Percentiles rank a stretch among this genome's conserved stretches.
These are phyloP conservation scores for Agrilus planipennis DNA, from an alignment of 1,140 invertebrate species.

Conservation along the genomic window DNA sequence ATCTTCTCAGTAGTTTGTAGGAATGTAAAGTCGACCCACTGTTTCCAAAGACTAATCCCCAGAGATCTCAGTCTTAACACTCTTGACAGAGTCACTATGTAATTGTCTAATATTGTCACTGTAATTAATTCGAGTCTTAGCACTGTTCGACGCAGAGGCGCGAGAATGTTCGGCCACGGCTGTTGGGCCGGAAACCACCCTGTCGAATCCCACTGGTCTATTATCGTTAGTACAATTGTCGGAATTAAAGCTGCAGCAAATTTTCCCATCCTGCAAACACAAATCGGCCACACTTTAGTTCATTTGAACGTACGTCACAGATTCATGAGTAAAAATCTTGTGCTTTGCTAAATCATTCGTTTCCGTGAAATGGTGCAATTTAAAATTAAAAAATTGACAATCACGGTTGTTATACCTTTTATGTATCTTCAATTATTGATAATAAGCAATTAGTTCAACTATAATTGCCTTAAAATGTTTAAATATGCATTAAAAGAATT, in stretches of 20 bases:
- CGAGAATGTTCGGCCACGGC: slow-evolving; percentile 7
- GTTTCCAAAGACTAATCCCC: slow-evolving; percentile 8
- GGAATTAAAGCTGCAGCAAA: slow-evolving; percentile 51
- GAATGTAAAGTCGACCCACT: slow-evolving; percentile 18
- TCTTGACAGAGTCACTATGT: slow-evolving; percentile 23
- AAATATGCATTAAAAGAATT: too few species aligned
- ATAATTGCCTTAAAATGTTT: too few species aligned
- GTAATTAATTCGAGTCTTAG: too few species aligned
- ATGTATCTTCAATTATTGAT: too few species aligned
- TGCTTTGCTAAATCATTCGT: neutral
- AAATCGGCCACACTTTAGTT: slow-evolving; percentile 2
- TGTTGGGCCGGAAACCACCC: slow-evolving; percentile 21
- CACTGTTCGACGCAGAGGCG: slow-evolving; percentile 11
- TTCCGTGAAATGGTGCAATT: too few species aligned
- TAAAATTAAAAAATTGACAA: too few species aligned
- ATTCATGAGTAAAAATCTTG: slow-evolving; percentile 1
- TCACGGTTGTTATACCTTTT: too few species aligned
- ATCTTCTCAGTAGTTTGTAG: slow-evolving; percentile 24
- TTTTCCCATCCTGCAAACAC: slow-evolving; percentile 41
- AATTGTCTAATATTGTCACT: slow-evolving; percentile 19
- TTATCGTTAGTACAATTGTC: slow-evolving; percentile 41
- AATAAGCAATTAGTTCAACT: too few species aligned
- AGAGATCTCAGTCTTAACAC: slow-evolving; percentile 21
- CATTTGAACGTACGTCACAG: neutral
- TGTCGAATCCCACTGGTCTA: slow-evolving; percentile 28